Base-by-base conservation (phyloP, 1,140 invertebrate genomes). In the Holcopasites calliopsidis region DNA sequence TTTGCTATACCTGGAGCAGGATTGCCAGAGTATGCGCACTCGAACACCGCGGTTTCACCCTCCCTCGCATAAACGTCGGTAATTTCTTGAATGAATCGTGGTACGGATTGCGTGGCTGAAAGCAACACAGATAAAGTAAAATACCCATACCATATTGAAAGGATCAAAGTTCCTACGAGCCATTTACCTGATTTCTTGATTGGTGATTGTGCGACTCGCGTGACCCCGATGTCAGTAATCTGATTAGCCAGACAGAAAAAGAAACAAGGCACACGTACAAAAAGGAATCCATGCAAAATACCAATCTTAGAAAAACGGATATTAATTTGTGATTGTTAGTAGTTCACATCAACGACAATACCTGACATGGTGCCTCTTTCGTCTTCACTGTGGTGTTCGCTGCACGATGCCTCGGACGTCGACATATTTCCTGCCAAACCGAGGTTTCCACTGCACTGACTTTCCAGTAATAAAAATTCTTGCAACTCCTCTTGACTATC, bases 41-140 rank as follows among this genome's bases (percentile, higher is more conserved):
- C 95, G 86, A 98, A 96, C 35, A 93, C 93, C 33, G 95, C 94
- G 60, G 92, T 93, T 91, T 96, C 95, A 71, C 95, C 95, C 92
- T 96, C 95, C 78, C 94, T 93, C 55, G 94, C 94, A 84, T 95
- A 94, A 83, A 94, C 93, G 83, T 96, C 95, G 82, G 93, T 93
- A 77, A 97, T 94, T 91, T 97, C 95, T 92, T 95, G 93, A 62
- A 96, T 94, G 91, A 98, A 96, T 77, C 94, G 95, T 80, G 97
- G 96, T 79, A 95, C 92, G 82, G 95, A 93, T 92, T 96, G 95
- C 86, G 94, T 93, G 86, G 95, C 96, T 97, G 90, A 94, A 93
- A 87, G 77, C 84, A 76, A 86, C 16, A 21, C 3, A 13, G 8
- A 16, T 55, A 38, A 21, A 44, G 13, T 42, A 8, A 49, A 57